Conservation (phyloP, 2,888 invertebrate genomes). For the Dynastes maya region DNA sequence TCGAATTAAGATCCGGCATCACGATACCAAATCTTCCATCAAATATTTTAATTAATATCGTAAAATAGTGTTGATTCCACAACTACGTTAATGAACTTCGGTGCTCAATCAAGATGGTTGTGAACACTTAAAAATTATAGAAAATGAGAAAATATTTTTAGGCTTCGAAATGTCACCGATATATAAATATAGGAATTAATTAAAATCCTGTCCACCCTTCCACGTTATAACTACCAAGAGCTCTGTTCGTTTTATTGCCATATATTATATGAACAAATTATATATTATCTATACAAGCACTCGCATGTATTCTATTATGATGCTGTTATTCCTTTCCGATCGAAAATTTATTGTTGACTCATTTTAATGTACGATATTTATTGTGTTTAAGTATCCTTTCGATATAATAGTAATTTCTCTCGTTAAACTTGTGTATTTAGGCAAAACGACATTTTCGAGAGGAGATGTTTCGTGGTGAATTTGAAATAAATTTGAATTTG, state of each 20-base stretch:
- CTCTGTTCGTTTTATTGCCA: slow-evolving; percentile 17
- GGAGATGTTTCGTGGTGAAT: slow-evolving; percentile 3
- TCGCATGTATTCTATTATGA: slow-evolving; percentile 10
- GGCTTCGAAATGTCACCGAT: slow-evolving; percentile 23
- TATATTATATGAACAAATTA: slow-evolving; percentile 28
- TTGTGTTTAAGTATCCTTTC: background rate
- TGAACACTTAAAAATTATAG: slow-evolving; percentile 61
- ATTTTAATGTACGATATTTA: slow-evolving; percentile 19
- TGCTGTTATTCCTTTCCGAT: slow-evolving; percentile 26
- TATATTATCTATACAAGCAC: slow-evolving; percentile 10
- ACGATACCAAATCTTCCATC: background rate
- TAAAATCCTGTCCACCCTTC: slow-evolving; percentile 15
- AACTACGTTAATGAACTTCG: slow-evolving; percentile 52
- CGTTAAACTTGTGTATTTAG: slow-evolving; percentile 4
- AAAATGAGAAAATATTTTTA: background rate
- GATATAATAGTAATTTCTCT: no score
- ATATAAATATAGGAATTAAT: background rate
- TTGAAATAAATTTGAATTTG: slow-evolving; percentile 5
- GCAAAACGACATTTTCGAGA: background rate
- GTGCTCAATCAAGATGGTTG: slow-evolving; percentile 66
- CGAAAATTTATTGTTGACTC: slow-evolving; percentile 15
- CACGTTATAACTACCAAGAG: slow-evolving; percentile 13
- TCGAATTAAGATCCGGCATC: background rate
- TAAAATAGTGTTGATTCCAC: slow-evolving; percentile 49
- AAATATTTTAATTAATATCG: slow-evolving; percentile 51